Evolutionary conservation across 2,113 vertebrate genomes (phyloP).

Genomic region (Suricata suricatta): DNA sequence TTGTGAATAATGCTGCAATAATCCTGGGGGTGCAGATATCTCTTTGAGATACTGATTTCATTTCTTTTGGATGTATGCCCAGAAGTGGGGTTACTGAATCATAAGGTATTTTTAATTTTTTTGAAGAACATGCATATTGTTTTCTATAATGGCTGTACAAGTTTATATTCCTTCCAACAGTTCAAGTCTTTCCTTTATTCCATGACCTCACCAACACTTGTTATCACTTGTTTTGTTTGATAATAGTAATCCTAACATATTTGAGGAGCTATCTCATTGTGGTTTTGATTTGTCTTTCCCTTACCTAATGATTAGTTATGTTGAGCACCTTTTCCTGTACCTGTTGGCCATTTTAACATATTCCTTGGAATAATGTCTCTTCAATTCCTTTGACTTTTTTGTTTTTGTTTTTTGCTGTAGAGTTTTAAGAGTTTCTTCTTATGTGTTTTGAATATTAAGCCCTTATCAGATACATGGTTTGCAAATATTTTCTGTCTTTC

Average conservation of each 20-base stretch:
- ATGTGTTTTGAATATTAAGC: neutral
- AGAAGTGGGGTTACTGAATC: neutral
- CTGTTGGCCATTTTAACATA: neutral
- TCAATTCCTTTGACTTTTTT: neutral
- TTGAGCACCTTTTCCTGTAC: neutral
- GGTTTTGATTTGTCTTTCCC: neutral
- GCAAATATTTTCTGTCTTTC: neutral
- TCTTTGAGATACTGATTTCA: neutral
- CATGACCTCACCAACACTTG: neutral
- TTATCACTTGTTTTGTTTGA: neutral
- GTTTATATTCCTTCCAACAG: neutral
- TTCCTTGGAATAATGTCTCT: neutral
- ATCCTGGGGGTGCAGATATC: neutral
- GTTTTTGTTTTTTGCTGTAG: neutral
- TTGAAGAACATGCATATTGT: neutral
- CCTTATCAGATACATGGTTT: neutral
- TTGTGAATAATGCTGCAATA: neutral
- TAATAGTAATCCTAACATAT: neutral
- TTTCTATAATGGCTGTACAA: neutral
- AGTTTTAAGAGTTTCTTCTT: neutral
- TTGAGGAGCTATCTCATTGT: neutral
- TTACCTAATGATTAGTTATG: neutral
- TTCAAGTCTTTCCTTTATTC: neutral
- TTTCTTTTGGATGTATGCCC: neutral
- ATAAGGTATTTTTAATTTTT: neutral